These are phyloP conservation scores for Callorhinus ursinus DNA, from an alignment of 2,113 vertebrate genomes.

Conservation along the genomic window DNA sequence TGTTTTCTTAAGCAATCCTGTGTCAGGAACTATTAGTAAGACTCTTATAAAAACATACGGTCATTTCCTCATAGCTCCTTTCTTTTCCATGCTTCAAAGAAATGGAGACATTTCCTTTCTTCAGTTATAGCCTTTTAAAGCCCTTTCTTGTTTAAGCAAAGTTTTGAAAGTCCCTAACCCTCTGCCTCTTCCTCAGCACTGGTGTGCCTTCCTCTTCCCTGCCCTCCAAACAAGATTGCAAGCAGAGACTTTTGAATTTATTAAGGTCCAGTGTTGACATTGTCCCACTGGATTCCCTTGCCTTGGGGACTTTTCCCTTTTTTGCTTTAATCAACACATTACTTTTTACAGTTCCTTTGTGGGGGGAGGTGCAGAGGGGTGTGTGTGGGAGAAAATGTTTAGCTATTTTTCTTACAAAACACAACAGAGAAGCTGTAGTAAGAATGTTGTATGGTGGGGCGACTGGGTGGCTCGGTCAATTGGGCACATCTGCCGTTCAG, in stretches of 20 bases:
- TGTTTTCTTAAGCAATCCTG: slow-evolving; percentile 22
- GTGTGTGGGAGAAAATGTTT: background rate
- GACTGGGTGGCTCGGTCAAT: too few species aligned
- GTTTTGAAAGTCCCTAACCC: background rate
- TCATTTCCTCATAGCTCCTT: slow-evolving; percentile 52
- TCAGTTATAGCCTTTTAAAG: slow-evolving; percentile 20
- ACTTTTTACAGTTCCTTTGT: background rate
- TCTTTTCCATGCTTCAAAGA: slow-evolving; percentile 63
- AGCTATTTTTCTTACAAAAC: background rate
- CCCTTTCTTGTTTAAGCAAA: slow-evolving; percentile 51
- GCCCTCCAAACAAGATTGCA: background rate
- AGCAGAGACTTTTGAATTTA: background rate
- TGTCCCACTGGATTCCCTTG: background rate
- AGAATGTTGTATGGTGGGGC: background rate
- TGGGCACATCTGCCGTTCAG: too few species aligned
- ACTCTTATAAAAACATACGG: background rate
- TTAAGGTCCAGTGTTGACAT: background rate
- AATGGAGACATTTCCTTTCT: slow-evolving; percentile 72
- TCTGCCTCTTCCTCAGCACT: slow-evolving; percentile 17
- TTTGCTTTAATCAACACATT: background rate
- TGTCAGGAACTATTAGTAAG: slow-evolving; percentile 51
- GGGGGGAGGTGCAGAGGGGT: accelerated
- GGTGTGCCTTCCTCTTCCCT: background rate
- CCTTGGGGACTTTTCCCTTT: slow-evolving; percentile 19
- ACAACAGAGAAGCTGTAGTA: background rate